phyloP scores from a whole-genome alignment of 2,888 invertebrate species.

The Hydrotaea cyrtoneurina region DNA sequence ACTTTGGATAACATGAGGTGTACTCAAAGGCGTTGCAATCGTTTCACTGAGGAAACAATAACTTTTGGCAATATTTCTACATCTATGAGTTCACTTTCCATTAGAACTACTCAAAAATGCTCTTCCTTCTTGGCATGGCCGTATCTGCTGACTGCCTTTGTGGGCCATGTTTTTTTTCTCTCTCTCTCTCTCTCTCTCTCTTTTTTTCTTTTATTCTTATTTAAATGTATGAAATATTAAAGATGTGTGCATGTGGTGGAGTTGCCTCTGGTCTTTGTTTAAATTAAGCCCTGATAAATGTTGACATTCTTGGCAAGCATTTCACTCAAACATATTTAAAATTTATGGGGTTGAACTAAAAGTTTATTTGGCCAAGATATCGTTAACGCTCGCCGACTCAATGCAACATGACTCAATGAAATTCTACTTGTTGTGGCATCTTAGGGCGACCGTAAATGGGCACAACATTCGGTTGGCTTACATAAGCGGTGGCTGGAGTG shows the following conservation, averaged over 20 bases:
- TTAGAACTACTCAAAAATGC: neutral
- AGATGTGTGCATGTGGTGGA: neutral
- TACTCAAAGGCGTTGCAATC: neutral
- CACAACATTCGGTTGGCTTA: neutral
- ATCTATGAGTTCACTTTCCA: conserved; percentile 4
- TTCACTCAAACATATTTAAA: neutral
- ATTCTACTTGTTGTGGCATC: conserved; percentile 15
- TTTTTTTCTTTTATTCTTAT: too few relatives aligned
- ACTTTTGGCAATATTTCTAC: conserved; percentile 6
- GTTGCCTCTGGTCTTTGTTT: neutral
- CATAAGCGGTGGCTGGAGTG: too few relatives aligned
- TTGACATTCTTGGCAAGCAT: conserved; percentile 17
- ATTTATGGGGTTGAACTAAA: conserved; percentile 17
- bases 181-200: too few relatives aligned
- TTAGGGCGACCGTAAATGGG: neutral
- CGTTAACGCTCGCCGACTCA: neutral
- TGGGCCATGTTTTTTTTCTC: neutral
- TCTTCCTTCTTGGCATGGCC: neutral
- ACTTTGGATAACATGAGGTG: neutral
- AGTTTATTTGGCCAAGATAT: conserved; percentile 21
- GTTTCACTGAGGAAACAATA: neutral
- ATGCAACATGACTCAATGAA: neutral
- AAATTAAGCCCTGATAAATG: conserved; percentile 15
- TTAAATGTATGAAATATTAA: neutral
- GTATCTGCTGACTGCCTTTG: neutral